Base-by-base conservation (phyloP, 2,113 vertebrate species). In the Chionomys nivalis region DNA sequence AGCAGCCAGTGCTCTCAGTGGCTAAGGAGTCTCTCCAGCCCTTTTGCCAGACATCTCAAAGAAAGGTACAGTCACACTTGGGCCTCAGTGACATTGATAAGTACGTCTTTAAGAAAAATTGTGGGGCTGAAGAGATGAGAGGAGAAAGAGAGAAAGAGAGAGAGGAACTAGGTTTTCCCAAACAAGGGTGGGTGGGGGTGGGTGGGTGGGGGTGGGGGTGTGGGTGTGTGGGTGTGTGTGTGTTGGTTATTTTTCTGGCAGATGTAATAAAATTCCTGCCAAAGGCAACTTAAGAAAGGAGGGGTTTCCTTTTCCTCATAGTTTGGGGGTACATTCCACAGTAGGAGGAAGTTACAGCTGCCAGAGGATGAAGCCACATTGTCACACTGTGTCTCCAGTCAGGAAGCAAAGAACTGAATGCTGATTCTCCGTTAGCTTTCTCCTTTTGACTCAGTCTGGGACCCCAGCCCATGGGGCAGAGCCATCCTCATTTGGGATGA, bases 1-100 rank as follows among this genome's bases (percentile, higher is more conserved):
- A 77, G 42, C 75, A 16, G 75, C 75, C 42, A 14, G 13, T 14
- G 75, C 5, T 31, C 7, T 42, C 42, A 31, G 7, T 12, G 3
- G 42, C 75, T 77, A 44, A 77, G 26, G 13, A 42, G 13, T 44
- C 24, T 76, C 24, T 76, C 42, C 26, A 28, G 26, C 14, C 75
- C 75, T 28, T 77, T 49, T 31, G 52, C 79, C 26, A 82, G 55
- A 61, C 58, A 70, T 52, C 58, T 93, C 61, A 73, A 97, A 97
- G 91, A 77, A 70, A 76, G 13, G 68, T 63, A 5, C 24, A 63
- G 39, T 55, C 78, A 63, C n/a, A 79, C 19, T 91, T 63, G 3
- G 89, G 33, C 23, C 31, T 76, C 55, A 72, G 36, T 91, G 31
- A 13, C 33, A 82, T 93, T 52, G 87, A n/a, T 58, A 83, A 44